Evolutionary conservation across 1,140 invertebrate genomes (phyloP), one percentile per base, ranked within the genome.

Genomic region (Akabosia matsudoensis): DNA sequence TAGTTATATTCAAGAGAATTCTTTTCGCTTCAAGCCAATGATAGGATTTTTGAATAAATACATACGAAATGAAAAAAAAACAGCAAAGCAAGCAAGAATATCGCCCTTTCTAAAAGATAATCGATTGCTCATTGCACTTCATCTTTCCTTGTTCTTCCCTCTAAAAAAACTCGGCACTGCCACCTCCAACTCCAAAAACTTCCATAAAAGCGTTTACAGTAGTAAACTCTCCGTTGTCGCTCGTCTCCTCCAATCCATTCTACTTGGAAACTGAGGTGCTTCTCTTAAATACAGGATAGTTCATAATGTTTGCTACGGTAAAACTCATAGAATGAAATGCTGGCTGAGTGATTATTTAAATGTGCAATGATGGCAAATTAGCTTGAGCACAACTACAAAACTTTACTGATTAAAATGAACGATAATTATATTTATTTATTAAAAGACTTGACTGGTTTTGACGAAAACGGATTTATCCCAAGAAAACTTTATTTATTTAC

Each of bases 61-160:
- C 54, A 56, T 56, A 24, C 10, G 7, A 56, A 56, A 56, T 56
- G 54, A 22, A 56, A 24, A n/a, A n/a, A n/a, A 56, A 56, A 56
- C 4, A 56, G 22, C 54, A 56, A 56, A 24, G 54, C 10, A 16
- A 22, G 54, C 22, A 56, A 56, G 54, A 56, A 13, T 56, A 45
- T 45, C 37, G 37, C 37, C 7, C 24, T 56, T 56, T n/a, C 54
- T 56, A 56, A 45, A 45, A 56, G 54, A 56, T 56, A 56, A 56
- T 56, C 54, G 54, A 56, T 56, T 56, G 54, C 54, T 56, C 54
- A n/a, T 56, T 56, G 54, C 54, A 56, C 54, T 56, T 22, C 54
- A 56, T 56, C 54, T 3, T 56, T 13, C n/a, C 37, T 45, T 45
- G 7, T 45, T 45, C 37, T 45, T 45, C 18, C 37, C 37, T 45